Base-by-base conservation (phyloP, 2,113 vertebrate genomes). In the Apteryx owenii region DNA sequence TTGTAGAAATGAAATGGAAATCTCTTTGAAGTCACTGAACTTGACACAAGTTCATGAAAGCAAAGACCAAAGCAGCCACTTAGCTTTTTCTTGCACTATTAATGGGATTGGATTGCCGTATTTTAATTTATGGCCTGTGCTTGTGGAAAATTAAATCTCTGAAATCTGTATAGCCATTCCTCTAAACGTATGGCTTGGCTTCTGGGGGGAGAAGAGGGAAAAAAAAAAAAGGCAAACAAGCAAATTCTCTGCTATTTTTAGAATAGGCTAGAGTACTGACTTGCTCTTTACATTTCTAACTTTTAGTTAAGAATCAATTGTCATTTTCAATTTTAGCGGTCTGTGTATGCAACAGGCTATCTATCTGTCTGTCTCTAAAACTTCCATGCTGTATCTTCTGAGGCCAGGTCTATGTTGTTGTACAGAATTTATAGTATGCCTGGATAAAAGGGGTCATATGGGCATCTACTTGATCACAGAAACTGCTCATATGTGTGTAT, bases 1-100 rank as follows among this genome's bases (percentile, higher is more conserved):
- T 93, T 85, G 69, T 95, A 96, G 93, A 95, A 94, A 89, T 91
- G 92, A 96, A 96, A 91, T 94, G 77, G 82, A 72, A 96, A 91
- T 96, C 93, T 96, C 90, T 97, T 95, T 96, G 88, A 95, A 92
- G 86, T 92, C 70, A 86, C 82, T 46, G 76, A 91, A 54, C 83
- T 72, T 80, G 88, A 69, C 95, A 90, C 69, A 96, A 94, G 92
- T 93, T 95, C 94, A 82, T 96, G 86, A 77, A 92, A 92, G 69
- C 88, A 95, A 75, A 95, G 58, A 71, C 64, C 44, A 92, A 96
- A 93, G 89, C 85, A 92, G 40, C 46, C 60, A 93, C 83, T 97
- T 93, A 95, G 91, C 56, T 96, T 92, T 81, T 94, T 80, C 75
- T 93, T 95, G 58, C 82, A 83, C 94, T 94, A 60, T 85, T 96